Evolutionary conservation across 2,888 invertebrate species (phyloP), one percentile per base, ranked within the genome.

Genomic region (Gymnocheta viridis): DNA sequence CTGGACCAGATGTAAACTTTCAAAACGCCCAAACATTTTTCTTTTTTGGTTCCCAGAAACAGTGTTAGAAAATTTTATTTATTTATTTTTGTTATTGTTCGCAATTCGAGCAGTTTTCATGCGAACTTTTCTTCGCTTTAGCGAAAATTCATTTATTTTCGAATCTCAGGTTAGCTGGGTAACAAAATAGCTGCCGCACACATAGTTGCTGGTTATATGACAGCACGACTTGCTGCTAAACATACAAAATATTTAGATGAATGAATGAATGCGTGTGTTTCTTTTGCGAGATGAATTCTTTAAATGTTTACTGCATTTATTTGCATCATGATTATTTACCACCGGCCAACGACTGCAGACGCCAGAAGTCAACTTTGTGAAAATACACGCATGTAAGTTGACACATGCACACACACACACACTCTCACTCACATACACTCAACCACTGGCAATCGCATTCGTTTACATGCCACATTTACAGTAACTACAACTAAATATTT

Each of bases 301-400:
- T 44, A 67, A 51, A 60, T 82, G 62, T 78, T 78, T 60, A 69
- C 82, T 78, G 69, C 79, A 69, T 79, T 69, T 70, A 82, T 82
- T 82, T 79, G 79, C 79, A 74, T 69, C 62, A 44, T 60, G 67
- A 82, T 66, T 67, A 73, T 60, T 60, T 67, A 58, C 60, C 56
- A 17, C 32, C 60, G 35, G 41, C 54, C 67, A 67, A 44, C 19
- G 54, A 32, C 54, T 44, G 19, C 41, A 70, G 58, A 64, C 49
- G 77, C 77, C 77, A 82, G 49, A 54, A 78, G 62, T 67, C 56
- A 66, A 49, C 47, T 44, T 47, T 32, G 17, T 35, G 22, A 14
- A 49, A 44, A 24, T 6, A 58, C 32, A 32, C 24, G 35, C 24
- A n/a, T n/a, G n/a, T n/a, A n/a, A n/a, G n/a, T n/a, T n/a, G n/a